phyloP scores from a whole-genome alignment of 2,797 vertebrate species.

The Catostomus latipinnis region DNA sequence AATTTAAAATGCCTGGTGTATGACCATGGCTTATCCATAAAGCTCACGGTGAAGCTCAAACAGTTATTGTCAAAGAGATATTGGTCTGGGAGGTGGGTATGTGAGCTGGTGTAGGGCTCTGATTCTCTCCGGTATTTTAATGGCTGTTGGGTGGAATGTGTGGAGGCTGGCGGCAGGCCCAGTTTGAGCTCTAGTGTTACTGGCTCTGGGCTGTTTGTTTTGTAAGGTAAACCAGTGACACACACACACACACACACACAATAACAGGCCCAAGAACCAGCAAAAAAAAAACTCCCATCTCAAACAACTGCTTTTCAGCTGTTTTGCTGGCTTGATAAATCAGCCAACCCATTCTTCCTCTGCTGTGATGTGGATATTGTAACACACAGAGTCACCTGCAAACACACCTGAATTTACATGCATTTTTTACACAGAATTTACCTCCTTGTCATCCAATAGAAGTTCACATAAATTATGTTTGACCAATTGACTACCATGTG shows the following conservation, averaged over 20 bases:
- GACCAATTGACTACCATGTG: no score
- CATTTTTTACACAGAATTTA: no score
- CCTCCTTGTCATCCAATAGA: no score
- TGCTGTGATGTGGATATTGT: not conserved
- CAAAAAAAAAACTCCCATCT: conserved; percentile 12
- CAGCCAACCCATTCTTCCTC: not conserved
- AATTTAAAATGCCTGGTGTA: conserved; percentile 3
- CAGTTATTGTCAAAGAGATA: not conserved
- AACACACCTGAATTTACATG: no score
- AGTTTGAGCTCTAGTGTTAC: conserved; percentile 79
- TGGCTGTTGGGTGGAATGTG: conserved; percentile 81
- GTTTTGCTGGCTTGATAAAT: not conserved
- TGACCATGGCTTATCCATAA: not conserved
- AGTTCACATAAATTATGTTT: no score
- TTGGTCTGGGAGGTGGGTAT: conserved; percentile 31
- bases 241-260: conserved; percentile 46
- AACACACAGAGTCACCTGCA: not conserved
- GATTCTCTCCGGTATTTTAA: conserved; percentile 84
- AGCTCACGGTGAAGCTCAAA: not conserved
- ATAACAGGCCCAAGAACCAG: conserved; percentile 51
- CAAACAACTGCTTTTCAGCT: not conserved
- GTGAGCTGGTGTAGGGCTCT: conserved; percentile 64
- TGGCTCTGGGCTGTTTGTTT: conserved; percentile 81
- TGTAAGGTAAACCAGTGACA: conserved; percentile 76
- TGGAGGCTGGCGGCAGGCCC: conserved; percentile 76